phyloP scores from a whole-genome alignment of 2,797 vertebrate genomes.

The Ambastaia sidthimunki region DNA sequence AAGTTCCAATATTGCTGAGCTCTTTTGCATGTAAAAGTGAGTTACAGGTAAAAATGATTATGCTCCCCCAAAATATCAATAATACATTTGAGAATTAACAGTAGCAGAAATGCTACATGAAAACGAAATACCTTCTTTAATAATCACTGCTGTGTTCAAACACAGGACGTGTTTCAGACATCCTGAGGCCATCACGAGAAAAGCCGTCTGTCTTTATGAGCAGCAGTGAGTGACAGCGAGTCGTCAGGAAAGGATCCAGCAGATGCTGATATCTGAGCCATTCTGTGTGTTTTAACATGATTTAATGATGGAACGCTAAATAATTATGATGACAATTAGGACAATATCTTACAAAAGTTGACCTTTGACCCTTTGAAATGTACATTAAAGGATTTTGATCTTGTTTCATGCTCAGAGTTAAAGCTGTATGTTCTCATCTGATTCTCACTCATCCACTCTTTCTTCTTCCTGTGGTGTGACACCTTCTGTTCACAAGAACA shows the following conservation, averaged over 20 bases:
- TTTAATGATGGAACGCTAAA: too few relatives aligned
- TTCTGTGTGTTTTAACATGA: slow-evolving; percentile 27
- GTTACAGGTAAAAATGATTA: too few relatives aligned
- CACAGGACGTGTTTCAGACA: neutral
- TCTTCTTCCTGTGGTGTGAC: slow-evolving; percentile 63
- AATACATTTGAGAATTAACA: too few relatives aligned
- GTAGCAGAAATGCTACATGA: too few relatives aligned
- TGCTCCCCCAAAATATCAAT: too few relatives aligned
- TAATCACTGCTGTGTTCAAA: neutral
- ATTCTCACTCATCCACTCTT: slow-evolving; percentile 53
- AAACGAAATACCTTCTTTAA: neutral
- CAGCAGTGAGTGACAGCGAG: neutral
- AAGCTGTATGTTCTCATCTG: slow-evolving; percentile 15
- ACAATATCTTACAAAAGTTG: neutral
- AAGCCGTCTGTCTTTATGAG: too few relatives aligned
- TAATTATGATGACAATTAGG: too few relatives aligned
- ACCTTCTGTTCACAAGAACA: slow-evolving; percentile 77
- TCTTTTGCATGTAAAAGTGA: too few relatives aligned
- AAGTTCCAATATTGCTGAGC: neutral
- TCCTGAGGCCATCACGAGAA: neutral
- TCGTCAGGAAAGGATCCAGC: neutral
- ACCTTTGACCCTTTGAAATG: neutral
- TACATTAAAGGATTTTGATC: neutral
- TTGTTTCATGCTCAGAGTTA: neutral
- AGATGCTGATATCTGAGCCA: slow-evolving; percentile 36